Percentiles rank a stretch among this genome's conserved stretches.
phyloP scores from a whole-genome alignment of 2,888 invertebrate species.

The Onthophagus sagittarius region DNA sequence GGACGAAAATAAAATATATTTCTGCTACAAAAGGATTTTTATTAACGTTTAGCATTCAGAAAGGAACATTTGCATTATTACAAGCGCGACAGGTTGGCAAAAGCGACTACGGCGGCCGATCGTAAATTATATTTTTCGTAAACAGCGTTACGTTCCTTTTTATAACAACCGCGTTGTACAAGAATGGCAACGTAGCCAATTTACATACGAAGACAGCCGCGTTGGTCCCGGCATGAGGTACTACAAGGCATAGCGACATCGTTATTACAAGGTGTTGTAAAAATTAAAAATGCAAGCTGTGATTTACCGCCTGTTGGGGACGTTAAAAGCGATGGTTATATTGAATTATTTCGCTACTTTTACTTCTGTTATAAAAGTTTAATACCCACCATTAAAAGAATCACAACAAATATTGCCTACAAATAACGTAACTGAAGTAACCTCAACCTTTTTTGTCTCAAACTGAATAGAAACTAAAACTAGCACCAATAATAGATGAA shows the following conservation, averaged over 20 bases:
- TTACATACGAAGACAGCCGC: conserved; percentile 7
- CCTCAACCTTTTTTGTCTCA: no score
- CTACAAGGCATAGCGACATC: conserved; percentile 3
- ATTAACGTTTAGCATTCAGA: not conserved
- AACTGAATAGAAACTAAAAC: no score
- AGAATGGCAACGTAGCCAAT: conserved; percentile 3
- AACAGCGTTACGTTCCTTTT: not conserved
- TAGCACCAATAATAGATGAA: no score
- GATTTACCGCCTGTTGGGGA: conserved; percentile 1
- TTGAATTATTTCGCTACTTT: not conserved
- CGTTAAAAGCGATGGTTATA: not conserved
- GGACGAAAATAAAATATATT: not conserved
- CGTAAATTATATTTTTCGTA: not conserved
- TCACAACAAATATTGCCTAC: no score
- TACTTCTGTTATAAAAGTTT: not conserved
- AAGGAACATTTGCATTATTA: not conserved
- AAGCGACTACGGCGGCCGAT: not conserved
- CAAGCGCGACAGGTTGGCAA: not conserved
- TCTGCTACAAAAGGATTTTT: not conserved
- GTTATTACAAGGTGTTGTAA: conserved; percentile 11
- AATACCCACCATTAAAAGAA: no score
- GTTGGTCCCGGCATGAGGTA: not conserved
- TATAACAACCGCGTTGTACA: not conserved
- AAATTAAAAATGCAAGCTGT: conserved; percentile 10
- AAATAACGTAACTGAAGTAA: no score